phyloP scores from a whole-genome alignment of 1,140 invertebrate genomes.

The Leguminivora glycinivorella region DNA sequence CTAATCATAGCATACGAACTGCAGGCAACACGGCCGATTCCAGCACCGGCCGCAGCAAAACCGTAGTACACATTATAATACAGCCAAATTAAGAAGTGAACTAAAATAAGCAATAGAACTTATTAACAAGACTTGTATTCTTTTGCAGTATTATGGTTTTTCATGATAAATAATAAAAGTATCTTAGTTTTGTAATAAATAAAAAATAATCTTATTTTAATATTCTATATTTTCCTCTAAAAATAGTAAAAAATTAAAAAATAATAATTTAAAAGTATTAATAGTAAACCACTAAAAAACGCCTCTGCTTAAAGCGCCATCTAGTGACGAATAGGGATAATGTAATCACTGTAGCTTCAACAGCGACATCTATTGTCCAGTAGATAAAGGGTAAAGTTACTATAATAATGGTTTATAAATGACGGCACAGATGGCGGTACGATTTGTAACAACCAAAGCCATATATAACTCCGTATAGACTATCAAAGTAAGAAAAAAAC shows the following conservation, averaged over 20 bases:
- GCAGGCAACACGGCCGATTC: slow-evolving; percentile 17
- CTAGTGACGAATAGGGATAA: slow-evolving; percentile 18
- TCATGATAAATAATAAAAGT: too few species aligned
- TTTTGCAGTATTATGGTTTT: neutral
- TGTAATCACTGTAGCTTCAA: neutral
- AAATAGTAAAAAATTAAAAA: too few species aligned
- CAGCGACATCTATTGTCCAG: neutral
- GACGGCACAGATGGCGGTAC: neutral
- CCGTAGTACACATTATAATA: slow-evolving; percentile 13
- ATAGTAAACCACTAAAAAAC: neutral
- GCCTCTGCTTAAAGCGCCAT: slow-evolving; percentile 21
- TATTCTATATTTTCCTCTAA: too few species aligned
- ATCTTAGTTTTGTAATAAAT: too few species aligned
- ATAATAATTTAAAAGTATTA: neutral
- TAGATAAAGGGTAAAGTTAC: neutral
- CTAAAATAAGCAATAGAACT: neutral
- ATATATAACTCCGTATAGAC: too few species aligned
- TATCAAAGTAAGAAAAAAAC: too few species aligned
- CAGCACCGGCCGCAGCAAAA: neutral
- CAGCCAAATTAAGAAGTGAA: slow-evolving; percentile 3
- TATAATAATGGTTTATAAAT: neutral
- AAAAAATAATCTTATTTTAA: too few species aligned
- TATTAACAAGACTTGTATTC: neutral
- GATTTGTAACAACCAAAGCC: neutral
- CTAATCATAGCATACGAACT: slow-evolving; percentile 26